phyloP scores from a whole-genome alignment of 2,113 vertebrate species.

The Fulica atra region DNA sequence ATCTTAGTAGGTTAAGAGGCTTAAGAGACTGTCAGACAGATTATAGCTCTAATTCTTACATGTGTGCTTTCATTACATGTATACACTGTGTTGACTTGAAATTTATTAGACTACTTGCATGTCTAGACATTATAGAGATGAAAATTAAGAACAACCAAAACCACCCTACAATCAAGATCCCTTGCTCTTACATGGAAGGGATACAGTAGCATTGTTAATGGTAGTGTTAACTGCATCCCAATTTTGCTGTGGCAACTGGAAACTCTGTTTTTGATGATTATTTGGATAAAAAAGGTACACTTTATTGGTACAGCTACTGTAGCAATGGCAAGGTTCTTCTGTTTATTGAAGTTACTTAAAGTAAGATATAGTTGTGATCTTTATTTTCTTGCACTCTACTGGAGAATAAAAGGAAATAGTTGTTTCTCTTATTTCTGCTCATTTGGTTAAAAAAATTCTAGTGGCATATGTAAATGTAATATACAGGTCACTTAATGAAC shows the following conservation, averaged over 20 bases:
- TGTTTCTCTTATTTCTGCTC: not conserved
- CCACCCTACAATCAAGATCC: not conserved
- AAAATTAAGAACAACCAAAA: not conserved
- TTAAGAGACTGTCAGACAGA: slow-evolving; percentile 19
- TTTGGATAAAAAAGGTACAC: not conserved
- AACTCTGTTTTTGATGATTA: not conserved
- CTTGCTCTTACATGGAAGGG: not conserved
- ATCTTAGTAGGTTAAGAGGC: slow-evolving; percentile 10
- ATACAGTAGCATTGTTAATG: not conserved
- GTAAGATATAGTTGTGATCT: slow-evolving; percentile 7
- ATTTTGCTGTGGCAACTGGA: slow-evolving; percentile 32
- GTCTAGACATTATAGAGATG: not conserved
- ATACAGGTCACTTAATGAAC: not conserved
- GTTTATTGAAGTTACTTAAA: not conserved
- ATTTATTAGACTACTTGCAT: not conserved
- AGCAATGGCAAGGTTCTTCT: not conserved
- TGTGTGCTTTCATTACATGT: slow-evolving; percentile 10
- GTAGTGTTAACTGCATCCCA: not conserved
- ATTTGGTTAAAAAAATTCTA: not conserved
- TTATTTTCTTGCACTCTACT: slow-evolving; percentile 15
- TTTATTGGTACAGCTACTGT: slow-evolving; percentile 31
- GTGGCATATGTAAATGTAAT: not conserved
- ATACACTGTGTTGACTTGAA: not conserved
- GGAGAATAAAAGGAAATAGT: not conserved
- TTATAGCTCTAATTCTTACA: slow-evolving; percentile 33